phyloP scores from a whole-genome alignment of 2,888 invertebrate genomes.

The Agrochola litura region DNA sequence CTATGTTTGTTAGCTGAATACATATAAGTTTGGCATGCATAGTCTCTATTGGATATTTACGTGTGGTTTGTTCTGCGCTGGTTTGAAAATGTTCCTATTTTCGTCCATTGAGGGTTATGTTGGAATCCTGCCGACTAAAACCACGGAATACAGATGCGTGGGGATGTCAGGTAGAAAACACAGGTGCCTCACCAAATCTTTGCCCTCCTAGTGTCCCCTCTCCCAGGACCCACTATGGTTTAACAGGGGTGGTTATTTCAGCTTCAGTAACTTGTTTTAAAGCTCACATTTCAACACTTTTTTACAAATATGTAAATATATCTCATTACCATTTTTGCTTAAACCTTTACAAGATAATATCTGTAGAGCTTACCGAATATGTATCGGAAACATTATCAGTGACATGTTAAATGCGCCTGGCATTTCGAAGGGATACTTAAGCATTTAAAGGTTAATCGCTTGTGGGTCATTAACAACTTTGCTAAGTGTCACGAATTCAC shows the following conservation, averaged over 20 bases:
- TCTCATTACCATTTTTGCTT: conserved; percentile 43
- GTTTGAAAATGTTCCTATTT: conserved; percentile 1
- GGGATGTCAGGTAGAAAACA: background rate
- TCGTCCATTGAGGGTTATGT: background rate
- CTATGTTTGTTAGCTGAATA: conserved; percentile 29
- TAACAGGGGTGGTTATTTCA: background rate
- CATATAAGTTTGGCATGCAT: conserved; percentile 13
- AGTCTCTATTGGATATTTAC: conserved; percentile 3
- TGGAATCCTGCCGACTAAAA: conserved; percentile 4
- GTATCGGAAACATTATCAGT: conserved; percentile 54
- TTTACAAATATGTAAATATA: conserved; percentile 26
- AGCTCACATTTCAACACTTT: conserved; percentile 3
- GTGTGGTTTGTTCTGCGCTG: background rate
- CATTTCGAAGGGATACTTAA: conserved; percentile 67
- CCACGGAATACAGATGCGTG: background rate
- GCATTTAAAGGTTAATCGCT: conserved; percentile 78
- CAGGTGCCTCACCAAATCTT: background rate
- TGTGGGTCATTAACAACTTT: conserved; percentile 62
- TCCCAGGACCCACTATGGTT: no score
- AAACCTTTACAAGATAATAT: conserved; percentile 47
- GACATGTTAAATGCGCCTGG: conserved; percentile 54
- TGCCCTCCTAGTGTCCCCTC: background rate
- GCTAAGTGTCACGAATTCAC: conserved; percentile 67
- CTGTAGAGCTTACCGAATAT: conserved; percentile 35
- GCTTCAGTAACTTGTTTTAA: conserved; percentile 2